Base-by-base conservation (phyloP, 2,888 invertebrate species). In the Acrobasis suavella region DNA sequence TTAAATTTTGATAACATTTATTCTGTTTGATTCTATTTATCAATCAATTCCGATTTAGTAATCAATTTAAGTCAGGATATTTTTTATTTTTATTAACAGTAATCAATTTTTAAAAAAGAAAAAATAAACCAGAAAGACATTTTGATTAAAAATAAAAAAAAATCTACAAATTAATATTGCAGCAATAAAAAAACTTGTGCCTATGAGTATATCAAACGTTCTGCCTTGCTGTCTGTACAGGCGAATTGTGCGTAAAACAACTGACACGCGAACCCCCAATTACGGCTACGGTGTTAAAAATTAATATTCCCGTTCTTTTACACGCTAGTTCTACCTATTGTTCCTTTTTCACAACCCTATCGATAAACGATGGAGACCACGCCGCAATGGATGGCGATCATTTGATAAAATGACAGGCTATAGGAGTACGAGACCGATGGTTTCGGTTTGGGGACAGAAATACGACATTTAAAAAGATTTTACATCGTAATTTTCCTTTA, bases 221-320 rank as follows among this genome's bases (percentile, higher is more conserved):
- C 16, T 58, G 54, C 62, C 58, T 54, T 54, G 54, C 65, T 46
- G 64, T 58, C 62, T 17, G 62, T 69, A 69, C 58, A n/a, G 32
- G 70, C 66, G 76, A 82, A 78, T 75, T 74, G 81, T 81, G 83
- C 82, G 83, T 83, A 81, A 77, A 85, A 70, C 80, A 74, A 75
- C 69, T 67, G 74, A 76, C 89, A 89, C 87, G 89, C 89, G 72
- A 88, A 79, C 79, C 71, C 69, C 74, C 83, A 85, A 89, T 89
- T 88, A 87, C 76, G 70, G 76, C 72, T 71, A 71, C 67, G 71
- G 82, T 78, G 87, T 87, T 89, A 86, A 89, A 87, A 88, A 87
- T 85, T 88, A 83, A 88, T 87, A 83, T 78, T 73, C 74, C 75
- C 70, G 76, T 70, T 71, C 72, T 77, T 76, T 77, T 62, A 64